These are phyloP conservation scores for Struthidea cinerea DNA, from an alignment of 2,113 vertebrate species.

Conservation along the genomic window DNA sequence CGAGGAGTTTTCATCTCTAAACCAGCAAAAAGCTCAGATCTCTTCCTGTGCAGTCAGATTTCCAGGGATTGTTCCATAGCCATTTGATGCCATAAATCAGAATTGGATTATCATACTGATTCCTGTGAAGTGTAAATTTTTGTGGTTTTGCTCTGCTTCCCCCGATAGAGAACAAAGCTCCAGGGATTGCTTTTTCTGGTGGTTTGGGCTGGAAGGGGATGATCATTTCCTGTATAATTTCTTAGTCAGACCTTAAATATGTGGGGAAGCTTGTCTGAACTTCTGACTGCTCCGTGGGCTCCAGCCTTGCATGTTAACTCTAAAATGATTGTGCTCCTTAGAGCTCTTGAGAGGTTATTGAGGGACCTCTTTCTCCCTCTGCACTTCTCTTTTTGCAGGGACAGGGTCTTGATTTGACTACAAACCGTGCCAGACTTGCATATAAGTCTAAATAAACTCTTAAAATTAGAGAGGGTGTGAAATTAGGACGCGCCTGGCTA, in stretches of 20 bases:
- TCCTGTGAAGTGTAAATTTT: slow-evolving; percentile 33
- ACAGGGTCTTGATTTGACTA: not conserved
- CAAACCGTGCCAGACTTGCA: accelerated
- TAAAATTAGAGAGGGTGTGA: not conserved
- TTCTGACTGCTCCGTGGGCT: not conserved
- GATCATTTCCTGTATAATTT: slow-evolving; percentile 60
- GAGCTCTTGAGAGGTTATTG: not conserved
- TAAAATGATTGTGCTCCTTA: not conserved
- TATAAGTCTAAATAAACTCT: not conserved
- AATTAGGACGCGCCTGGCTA: not conserved
- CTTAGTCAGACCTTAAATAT: slow-evolving; percentile 62
- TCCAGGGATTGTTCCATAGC: slow-evolving; percentile 11
- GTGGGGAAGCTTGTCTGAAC: slow-evolving; percentile 36
- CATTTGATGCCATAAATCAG: not conserved
- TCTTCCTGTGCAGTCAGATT: not conserved
- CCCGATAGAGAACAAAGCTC: slow-evolving; percentile 46
- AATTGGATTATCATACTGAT: not conserved
- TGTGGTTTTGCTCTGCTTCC: slow-evolving; percentile 55
- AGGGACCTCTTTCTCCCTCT: not conserved
- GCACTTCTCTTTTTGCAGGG: not conserved
- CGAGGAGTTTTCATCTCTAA: not conserved
- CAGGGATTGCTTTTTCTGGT: slow-evolving; percentile 35
- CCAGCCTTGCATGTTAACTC: not conserved
- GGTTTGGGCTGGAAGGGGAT: slow-evolving; percentile 33
- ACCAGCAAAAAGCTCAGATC: not conserved